Evolutionary conservation across 2,888 invertebrate genomes (phyloP).

Genomic region (Hemithea aestivaria): DNA sequence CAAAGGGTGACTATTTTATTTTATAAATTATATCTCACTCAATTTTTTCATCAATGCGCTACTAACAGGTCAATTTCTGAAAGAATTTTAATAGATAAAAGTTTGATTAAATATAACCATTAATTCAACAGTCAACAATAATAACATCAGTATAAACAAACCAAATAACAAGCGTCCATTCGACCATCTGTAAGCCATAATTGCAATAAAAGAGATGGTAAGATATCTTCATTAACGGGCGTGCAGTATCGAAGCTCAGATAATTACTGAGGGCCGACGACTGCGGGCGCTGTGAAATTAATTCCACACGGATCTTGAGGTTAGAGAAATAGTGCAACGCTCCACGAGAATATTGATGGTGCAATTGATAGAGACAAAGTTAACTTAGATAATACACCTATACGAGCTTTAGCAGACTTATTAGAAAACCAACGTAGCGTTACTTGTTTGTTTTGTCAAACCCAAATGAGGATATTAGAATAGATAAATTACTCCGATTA

Average conservation of each 20-base stretch:
- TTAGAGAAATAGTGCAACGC: conserved; percentile 49
- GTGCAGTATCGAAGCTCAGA: conserved; percentile 54
- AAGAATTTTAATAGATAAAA: too few species aligned
- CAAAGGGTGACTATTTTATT: too few species aligned
- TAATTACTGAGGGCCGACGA: conserved; percentile 53
- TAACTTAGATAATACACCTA: conserved; percentile 21
- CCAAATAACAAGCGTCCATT: conserved; percentile 20
- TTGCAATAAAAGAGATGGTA: conserved; percentile 55
- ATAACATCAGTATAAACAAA: conserved; percentile 7
- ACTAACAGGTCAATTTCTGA: too few species aligned
- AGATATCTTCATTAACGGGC: conserved; percentile 65
- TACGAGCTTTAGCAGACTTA: background rate
- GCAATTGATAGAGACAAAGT: conserved; percentile 34
- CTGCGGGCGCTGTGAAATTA: conserved; percentile 49
- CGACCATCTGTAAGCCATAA: conserved; percentile 41
- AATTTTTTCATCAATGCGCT: too few species aligned
- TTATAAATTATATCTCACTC: too few species aligned
- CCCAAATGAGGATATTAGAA: too few species aligned
- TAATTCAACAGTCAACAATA: too few species aligned
- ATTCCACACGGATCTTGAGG: conserved; percentile 43
- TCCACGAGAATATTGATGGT: conserved; percentile 44
- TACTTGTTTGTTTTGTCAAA: too few species aligned
- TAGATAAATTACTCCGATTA: too few species aligned
- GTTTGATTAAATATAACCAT: too few species aligned
- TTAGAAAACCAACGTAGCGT: too few species aligned